Conservation (phyloP, 2,797 vertebrate species). For the Cynopterus sphinx region DNA sequence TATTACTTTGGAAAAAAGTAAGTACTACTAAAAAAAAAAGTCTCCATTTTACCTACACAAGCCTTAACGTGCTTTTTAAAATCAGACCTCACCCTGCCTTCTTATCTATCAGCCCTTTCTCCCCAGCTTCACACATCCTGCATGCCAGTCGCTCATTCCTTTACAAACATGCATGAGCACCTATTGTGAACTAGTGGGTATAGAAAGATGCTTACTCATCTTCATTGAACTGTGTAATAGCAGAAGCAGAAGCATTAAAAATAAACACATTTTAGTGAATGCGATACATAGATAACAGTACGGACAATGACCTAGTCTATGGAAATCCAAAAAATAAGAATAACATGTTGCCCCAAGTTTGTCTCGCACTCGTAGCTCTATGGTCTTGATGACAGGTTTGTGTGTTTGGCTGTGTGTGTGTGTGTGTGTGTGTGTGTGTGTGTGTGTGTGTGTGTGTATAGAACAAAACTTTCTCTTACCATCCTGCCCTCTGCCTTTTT, state of each 20-base stretch:
- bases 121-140: background rate
- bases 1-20: background rate
- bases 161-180: background rate
- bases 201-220: background rate
- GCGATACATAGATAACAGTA: background rate
- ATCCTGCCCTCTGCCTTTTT: background rate
- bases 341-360: background rate
- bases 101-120: background rate
- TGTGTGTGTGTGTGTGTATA: background rate
- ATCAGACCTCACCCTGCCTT: background rate
- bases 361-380: background rate
- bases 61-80: background rate
- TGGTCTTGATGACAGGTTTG: background rate
- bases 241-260: background rate
- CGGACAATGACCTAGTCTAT: background rate
- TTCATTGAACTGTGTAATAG: background rate
- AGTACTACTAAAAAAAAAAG: background rate
- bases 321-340: background rate
- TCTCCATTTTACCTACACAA: background rate
- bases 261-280: background rate
- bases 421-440: background rate
- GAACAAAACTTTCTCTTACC: background rate
- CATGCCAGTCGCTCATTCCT: background rate
- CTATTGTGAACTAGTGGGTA: background rate
- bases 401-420: background rate